Evolutionary conservation across 2,888 invertebrate genomes (phyloP).

Genomic region (Drosophila incognita): DNA sequence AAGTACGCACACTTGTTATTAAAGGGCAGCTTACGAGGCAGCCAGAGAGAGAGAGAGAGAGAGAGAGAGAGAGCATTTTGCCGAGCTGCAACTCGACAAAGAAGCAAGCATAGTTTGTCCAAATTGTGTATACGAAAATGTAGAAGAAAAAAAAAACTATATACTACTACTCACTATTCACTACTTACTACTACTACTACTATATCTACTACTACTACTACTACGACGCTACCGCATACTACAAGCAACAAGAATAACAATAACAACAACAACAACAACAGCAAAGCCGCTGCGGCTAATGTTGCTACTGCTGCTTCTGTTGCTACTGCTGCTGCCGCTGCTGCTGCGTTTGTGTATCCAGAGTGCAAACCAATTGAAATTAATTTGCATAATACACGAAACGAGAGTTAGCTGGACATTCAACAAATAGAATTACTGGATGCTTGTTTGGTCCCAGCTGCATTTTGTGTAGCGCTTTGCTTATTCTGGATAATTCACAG

Average conservation of each 20-base stretch:
- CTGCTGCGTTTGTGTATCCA: slow-evolving; percentile 61
- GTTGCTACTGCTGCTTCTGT: slow-evolving; percentile 15
- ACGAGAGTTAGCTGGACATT: slow-evolving; percentile 64
- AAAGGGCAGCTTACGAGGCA: slow-evolving; percentile 14
- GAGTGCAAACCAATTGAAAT: slow-evolving; percentile 80
- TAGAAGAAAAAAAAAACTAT: slow-evolving; percentile 25
- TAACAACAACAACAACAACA: slow-evolving; percentile 34
- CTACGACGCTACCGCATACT: slow-evolving; percentile 33
- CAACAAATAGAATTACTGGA: slow-evolving; percentile 67
- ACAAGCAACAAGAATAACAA: slow-evolving; percentile 44
- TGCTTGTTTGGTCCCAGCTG: slow-evolving; percentile 28
- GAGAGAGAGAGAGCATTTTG: slow-evolving; percentile 22
- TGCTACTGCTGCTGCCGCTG: slow-evolving; percentile 20
- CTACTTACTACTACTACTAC: slow-evolving; percentile 26
- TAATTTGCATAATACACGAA: slow-evolving; percentile 76
- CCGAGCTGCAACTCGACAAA: slow-evolving; percentile 43
- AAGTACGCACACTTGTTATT: slow-evolving; percentile 42
- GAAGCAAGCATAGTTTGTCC: slow-evolving; percentile 24
- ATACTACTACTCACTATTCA: slow-evolving; percentile 39
- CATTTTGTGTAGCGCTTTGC: slow-evolving; percentile 36
- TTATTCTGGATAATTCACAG: slow-evolving; percentile 74
- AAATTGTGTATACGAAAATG: slow-evolving; percentile 71
- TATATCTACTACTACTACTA: slow-evolving; percentile 20
- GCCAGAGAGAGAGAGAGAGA: neutral
- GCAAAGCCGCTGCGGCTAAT: slow-evolving; percentile 41